A percentile compares a stretch with the other conserved stretches of the same genome.
phyloP scores from a whole-genome alignment of 2,797 vertebrate genomes.

The Pipistrellus pygmaeus region DNA sequence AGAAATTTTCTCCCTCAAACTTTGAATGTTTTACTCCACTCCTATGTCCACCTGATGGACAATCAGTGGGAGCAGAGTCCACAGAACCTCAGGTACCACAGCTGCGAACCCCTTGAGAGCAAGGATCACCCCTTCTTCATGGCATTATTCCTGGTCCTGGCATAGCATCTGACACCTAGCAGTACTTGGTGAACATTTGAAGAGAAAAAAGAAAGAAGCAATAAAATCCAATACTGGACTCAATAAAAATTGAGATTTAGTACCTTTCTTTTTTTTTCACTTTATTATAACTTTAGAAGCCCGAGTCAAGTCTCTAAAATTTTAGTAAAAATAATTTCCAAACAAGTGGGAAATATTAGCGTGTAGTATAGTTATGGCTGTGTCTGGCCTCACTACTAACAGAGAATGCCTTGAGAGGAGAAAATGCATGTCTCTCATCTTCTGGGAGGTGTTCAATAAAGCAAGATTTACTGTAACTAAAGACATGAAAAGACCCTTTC shows the following conservation, averaged over 20 bases:
- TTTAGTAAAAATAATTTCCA: conserved; percentile 25
- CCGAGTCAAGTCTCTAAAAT: conserved; percentile 47
- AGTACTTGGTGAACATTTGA: background rate
- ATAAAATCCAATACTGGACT: background rate
- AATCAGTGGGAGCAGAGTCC: background rate
- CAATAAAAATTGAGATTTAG: conserved; percentile 46
- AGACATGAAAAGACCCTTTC: background rate
- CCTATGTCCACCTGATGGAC: background rate
- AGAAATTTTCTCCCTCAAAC: background rate
- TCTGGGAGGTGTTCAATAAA: background rate
- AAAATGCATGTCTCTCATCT: background rate
- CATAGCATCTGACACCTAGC: background rate
- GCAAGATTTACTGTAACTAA: background rate
- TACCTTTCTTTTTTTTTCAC: background rate
- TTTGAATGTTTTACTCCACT: background rate
- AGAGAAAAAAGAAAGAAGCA: conserved; percentile 24
- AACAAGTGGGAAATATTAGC: conserved; percentile 55
- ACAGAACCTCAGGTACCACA: background rate
- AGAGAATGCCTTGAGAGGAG: background rate
- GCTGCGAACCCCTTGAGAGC: background rate
- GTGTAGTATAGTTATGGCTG: background rate
- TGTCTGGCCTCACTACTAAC: background rate
- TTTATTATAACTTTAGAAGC: conserved; percentile 18
- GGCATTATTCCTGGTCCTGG: background rate
- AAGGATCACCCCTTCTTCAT: background rate